Conservation (phyloP, 2,113 vertebrate genomes). For the Nipponia nippon region DNA sequence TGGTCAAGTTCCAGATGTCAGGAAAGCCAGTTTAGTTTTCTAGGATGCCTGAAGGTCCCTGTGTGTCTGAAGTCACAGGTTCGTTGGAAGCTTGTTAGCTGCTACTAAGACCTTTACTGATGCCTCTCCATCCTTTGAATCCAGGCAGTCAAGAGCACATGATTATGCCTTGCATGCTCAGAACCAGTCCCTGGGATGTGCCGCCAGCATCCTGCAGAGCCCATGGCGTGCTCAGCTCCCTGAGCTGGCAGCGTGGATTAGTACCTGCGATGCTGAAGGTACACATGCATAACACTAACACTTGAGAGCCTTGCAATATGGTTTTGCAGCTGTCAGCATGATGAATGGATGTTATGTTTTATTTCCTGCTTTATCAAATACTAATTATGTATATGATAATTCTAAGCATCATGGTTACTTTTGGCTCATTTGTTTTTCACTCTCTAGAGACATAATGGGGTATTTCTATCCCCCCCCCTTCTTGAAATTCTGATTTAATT, state of each 20-base stretch:
- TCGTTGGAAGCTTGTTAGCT: background rate
- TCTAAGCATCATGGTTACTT: background rate
- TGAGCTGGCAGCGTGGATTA: background rate
- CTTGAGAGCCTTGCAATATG: background rate
- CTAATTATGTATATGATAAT: conserved; percentile 53
- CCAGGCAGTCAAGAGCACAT: background rate
- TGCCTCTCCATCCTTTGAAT: background rate
- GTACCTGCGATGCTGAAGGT: background rate
- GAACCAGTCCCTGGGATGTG: background rate
- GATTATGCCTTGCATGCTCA: background rate
- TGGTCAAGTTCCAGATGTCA: background rate
- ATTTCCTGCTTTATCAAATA: conserved; percentile 47
- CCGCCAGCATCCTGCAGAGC: background rate
- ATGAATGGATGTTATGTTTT: conserved; percentile 31
- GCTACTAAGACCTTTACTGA: background rate
- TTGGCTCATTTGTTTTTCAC: conserved; percentile 45
- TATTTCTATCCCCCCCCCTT: background rate
- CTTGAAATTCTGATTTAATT: conserved; percentile 64
- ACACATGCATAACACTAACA: background rate
- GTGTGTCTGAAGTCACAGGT: background rate
- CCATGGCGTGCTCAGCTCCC: rapidly evolving
- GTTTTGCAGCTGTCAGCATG: conserved; percentile 43
- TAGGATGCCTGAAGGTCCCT: background rate
- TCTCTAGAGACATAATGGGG: background rate
- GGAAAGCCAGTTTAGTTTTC: background rate